phyloP scores from a whole-genome alignment of 2,888 invertebrate species.

The Xylota segnis region DNA sequence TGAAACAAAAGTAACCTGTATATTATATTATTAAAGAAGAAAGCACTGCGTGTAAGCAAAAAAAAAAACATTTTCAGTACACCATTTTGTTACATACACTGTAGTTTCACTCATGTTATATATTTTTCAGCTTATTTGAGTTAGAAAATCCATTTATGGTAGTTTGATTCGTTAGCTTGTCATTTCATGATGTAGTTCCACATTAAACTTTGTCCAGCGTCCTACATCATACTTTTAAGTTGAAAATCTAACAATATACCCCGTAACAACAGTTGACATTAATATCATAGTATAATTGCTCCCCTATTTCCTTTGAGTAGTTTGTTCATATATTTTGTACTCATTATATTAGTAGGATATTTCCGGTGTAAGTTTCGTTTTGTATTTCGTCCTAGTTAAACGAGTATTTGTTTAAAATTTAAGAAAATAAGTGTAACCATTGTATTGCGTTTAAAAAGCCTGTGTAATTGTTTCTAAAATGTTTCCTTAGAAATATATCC shows the following conservation, averaged over 20 bases:
- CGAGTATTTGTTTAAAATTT: conserved; percentile 63
- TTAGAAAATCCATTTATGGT: not conserved
- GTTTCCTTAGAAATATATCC: conserved; percentile 22
- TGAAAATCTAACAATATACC: conserved; percentile 3
- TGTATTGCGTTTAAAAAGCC: conserved; percentile 55
- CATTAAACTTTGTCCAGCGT: conserved; percentile 23
- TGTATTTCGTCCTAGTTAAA: conserved; percentile 64
- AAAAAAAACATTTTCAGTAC: too few species aligned
- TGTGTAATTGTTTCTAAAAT: conserved; percentile 52
- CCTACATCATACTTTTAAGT: conserved; percentile 13
- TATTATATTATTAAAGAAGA: too few species aligned
- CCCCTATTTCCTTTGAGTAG: conserved; percentile 47
- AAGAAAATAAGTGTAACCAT: conserved; percentile 61
- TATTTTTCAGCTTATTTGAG: conserved; percentile 5
- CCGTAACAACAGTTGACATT: conserved; percentile 28
- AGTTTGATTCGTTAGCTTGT: not conserved
- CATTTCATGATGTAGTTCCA: conserved; percentile 7
- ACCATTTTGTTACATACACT: not conserved
- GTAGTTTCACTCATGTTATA: not conserved
- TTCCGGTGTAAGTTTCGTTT: conserved; percentile 68
- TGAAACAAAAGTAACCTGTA: too few species aligned
- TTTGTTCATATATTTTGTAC: conserved; percentile 54
- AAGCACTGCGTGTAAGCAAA: too few species aligned
- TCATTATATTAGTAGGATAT: conserved; percentile 68
- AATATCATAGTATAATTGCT: conserved; percentile 9